A percentile compares a stretch with the other conserved stretches of the same genome.
phyloP scores from a whole-genome alignment of 2,888 invertebrate genomes.

The Melanchra persicariae region DNA sequence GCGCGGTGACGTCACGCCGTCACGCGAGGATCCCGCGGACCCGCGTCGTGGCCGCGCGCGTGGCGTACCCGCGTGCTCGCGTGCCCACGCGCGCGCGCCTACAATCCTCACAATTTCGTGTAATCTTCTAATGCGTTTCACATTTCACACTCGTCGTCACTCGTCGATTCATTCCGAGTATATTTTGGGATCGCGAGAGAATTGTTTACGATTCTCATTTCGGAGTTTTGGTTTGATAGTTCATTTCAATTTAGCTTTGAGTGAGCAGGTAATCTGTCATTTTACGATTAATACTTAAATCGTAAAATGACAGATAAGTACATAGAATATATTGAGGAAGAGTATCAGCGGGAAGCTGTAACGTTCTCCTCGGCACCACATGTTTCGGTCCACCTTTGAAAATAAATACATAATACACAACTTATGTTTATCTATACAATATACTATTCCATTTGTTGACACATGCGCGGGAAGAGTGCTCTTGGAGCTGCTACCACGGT shows the following conservation, averaged over 20 bases:
- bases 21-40: slow-evolving; percentile 31
- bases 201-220: slow-evolving; percentile 70
- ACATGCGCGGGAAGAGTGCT: too few relatives aligned
- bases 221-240: slow-evolving; percentile 58
- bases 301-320: too few relatives aligned
- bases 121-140: slow-evolving; percentile 61
- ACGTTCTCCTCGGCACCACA: neutral
- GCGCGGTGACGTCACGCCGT: slow-evolving; percentile 65
- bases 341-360: slow-evolving; percentile 2
- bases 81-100: slow-evolving; percentile 31
- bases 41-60: slow-evolving; percentile 8
- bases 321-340: slow-evolving; percentile 24
- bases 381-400: neutral
- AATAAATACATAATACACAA: neutral
- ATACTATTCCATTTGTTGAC: too few relatives aligned
- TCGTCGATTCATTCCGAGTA: slow-evolving; percentile 68
- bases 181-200: slow-evolving; percentile 69
- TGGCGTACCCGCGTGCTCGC: slow-evolving; percentile 11
- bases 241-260: slow-evolving; percentile 46
- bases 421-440: neutral
- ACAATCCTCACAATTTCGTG: slow-evolving; percentile 20
- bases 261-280: slow-evolving; percentile 67
- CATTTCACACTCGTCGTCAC: slow-evolving; percentile 65
- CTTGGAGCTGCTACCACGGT: too few relatives aligned
- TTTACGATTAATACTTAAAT: too few relatives aligned